Conservation (phyloP, 2,113 vertebrate species). For the Pseudonaja textilis region DNA sequence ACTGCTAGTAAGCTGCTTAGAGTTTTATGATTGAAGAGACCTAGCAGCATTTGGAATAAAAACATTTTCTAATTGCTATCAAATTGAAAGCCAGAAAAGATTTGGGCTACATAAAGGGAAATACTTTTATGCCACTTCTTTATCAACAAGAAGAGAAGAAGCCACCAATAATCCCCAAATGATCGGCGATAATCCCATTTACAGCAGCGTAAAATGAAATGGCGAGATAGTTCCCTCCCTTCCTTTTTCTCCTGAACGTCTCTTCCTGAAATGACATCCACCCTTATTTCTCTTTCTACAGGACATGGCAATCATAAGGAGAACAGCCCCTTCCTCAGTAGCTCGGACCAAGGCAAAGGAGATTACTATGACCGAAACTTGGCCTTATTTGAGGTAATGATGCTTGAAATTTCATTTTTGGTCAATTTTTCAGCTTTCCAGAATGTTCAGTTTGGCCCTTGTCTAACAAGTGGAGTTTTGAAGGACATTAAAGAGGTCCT, state of each 20-base stretch:
- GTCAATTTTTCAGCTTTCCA: background rate
- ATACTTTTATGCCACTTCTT: background rate
- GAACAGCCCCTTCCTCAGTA: slow-evolving; percentile 89
- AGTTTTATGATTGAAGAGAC: background rate
- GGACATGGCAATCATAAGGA: slow-evolving; percentile 92
- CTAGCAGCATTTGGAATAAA: background rate
- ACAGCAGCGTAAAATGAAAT: background rate
- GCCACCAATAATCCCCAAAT: background rate
- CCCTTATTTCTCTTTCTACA: slow-evolving; percentile 50
- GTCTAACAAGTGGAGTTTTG: background rate
- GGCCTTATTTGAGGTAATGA: slow-evolving; percentile 93
- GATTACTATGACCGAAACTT: slow-evolving; percentile 95
- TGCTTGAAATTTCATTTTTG: background rate
- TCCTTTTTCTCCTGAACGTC: background rate
- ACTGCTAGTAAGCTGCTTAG: background rate
- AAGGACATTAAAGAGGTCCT: background rate
- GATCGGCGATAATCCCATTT: background rate
- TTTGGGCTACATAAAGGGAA: background rate
- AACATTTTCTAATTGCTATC: background rate
- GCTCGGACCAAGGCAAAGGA: slow-evolving; percentile 76
- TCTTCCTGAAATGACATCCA: background rate
- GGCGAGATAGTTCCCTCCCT: background rate
- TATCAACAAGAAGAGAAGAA: background rate
- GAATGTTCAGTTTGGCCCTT: background rate
- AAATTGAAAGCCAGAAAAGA: background rate